phyloP scores from a whole-genome alignment of 2,113 vertebrate genomes.

The Clinocottus analis region DNA sequence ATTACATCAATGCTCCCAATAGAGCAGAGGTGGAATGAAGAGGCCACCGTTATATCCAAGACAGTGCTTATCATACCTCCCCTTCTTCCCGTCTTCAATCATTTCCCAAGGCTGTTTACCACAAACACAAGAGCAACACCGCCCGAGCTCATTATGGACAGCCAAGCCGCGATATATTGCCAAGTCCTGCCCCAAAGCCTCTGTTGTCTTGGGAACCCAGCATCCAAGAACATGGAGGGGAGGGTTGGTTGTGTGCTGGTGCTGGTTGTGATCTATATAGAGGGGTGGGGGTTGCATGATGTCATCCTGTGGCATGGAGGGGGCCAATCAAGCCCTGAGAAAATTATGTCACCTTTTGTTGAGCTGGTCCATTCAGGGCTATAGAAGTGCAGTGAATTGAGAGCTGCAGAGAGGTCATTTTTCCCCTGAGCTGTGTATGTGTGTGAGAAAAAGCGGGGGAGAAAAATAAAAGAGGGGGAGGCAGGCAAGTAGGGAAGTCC shows the following conservation, averaged over 20 bases:
- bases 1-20: slow-evolving; percentile 28
- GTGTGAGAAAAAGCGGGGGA: slow-evolving; percentile 65
- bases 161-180: slow-evolving; percentile 76
- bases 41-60: slow-evolving; percentile 29
- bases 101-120: slow-evolving; percentile 81
- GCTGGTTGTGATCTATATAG: slow-evolving; percentile 47
- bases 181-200: slow-evolving; percentile 82
- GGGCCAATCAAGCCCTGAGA: slow-evolving; percentile 86
- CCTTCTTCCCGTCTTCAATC: slow-evolving; percentile 52
- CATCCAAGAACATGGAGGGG: slow-evolving; percentile 81
- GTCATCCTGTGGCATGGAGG: slow-evolving; percentile 82
- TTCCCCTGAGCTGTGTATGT: slow-evolving; percentile 66
- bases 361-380: slow-evolving; percentile 88
- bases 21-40: slow-evolving; percentile 10
- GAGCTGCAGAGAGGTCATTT: slow-evolving; percentile 85
- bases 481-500: slow-evolving; percentile 65
- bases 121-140: slow-evolving; percentile 74
- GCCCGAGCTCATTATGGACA: slow-evolving; percentile 76
- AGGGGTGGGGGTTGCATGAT: slow-evolving; percentile 78
- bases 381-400: slow-evolving; percentile 89
- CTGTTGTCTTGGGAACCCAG: slow-evolving; percentile 86
- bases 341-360: slow-evolving; percentile 91
- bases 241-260: slow-evolving; percentile 33
- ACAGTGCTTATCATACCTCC: slow-evolving; percentile 29
- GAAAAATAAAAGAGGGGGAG: slow-evolving; percentile 49